Evolutionary conservation across 1,140 invertebrate species (phyloP).

Genomic region (Triops longicaudatus): DNA sequence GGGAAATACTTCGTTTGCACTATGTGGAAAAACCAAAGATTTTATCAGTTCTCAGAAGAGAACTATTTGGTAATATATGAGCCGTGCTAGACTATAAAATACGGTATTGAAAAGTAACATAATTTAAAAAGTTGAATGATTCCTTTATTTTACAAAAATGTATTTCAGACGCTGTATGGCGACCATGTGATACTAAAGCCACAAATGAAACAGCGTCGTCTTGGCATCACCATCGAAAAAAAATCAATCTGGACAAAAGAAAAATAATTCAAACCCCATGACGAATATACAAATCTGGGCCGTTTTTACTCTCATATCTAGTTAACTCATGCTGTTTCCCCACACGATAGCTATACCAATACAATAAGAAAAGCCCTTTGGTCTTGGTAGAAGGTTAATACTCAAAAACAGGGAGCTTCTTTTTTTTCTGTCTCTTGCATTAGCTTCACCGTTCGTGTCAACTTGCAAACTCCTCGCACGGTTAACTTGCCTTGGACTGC

Average conservation of each 20-base stretch:
- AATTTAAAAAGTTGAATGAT: background rate
- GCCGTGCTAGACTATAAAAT: no score
- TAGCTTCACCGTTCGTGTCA: background rate
- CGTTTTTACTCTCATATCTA: background rate
- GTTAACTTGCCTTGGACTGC: no score
- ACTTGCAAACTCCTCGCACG: no score
- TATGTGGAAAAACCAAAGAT: no score
- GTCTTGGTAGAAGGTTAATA: background rate
- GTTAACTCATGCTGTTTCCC: background rate
- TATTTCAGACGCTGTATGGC: conserved; percentile 15
- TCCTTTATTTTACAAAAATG: background rate
- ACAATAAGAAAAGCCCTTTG: background rate
- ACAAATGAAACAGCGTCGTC: conserved; percentile 5
- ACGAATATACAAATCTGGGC: background rate
- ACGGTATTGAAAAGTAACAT: no score
- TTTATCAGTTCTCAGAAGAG: no score
- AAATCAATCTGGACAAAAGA: background rate
- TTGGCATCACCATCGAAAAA: conserved; percentile 8
- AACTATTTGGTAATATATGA: no score
- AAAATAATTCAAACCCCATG: conserved; percentile 5
- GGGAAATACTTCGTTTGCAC: no score
- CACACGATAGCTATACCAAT: conserved; percentile 1
- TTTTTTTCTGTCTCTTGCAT: background rate
- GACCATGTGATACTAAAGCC: conserved; percentile 14
- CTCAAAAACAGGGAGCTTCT: background rate